These are phyloP conservation scores for Acrobasis repandana DNA, from an alignment of 2,888 invertebrate species.

Conservation along the genomic window DNA sequence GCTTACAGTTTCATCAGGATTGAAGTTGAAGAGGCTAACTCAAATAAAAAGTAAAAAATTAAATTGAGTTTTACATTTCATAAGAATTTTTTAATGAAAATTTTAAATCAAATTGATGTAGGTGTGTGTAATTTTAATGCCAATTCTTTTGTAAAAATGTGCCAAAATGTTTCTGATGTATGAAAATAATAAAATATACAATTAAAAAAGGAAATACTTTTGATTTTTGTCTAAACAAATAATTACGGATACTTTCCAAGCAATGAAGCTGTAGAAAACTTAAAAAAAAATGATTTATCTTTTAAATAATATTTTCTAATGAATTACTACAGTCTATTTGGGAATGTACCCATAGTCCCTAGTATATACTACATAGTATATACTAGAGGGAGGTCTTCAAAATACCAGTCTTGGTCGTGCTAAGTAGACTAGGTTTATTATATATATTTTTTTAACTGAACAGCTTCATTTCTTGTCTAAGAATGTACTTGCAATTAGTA, in stretches of 20 bases:
- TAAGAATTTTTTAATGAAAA: neutral
- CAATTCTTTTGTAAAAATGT: neutral
- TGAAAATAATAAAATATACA: neutral
- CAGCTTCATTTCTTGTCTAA: constrained; percentile 39
- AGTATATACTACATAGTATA: too few species aligned
- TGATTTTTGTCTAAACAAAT: neutral
- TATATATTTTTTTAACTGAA: neutral
- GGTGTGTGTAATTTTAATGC: constrained; percentile 5
- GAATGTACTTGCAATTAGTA: constrained; percentile 57
- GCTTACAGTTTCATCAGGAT: constrained; percentile 50
- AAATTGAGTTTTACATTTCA: neutral
- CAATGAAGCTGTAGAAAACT: neutral
- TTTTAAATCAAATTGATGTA: neutral
- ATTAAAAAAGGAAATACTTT: neutral
- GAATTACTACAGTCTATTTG: too few species aligned
- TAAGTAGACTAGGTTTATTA: too few species aligned
- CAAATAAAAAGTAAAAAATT: constrained; percentile 26
- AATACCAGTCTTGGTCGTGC: too few species aligned
- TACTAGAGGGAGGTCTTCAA: too few species aligned
- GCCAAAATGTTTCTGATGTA: neutral
- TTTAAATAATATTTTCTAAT: too few species aligned
- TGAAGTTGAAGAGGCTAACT: constrained; percentile 41
- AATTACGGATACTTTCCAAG: neutral
- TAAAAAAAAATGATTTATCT: too few species aligned
- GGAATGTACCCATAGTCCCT: too few species aligned